Base-by-base conservation (phyloP, 2,113 vertebrate genomes). In the Mugil cephalus region DNA sequence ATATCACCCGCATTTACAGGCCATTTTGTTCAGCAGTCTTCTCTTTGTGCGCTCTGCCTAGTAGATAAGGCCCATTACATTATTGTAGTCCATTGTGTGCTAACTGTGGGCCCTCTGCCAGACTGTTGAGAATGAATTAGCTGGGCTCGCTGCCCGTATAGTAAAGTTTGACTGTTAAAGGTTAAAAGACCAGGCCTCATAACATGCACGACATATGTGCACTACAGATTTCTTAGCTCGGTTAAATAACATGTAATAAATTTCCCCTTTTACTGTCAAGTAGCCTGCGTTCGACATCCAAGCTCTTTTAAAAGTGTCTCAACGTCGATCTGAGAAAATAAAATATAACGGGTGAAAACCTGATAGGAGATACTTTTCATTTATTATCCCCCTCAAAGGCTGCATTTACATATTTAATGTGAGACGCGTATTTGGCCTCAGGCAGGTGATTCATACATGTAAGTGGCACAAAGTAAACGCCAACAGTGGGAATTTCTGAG, bases 1-100 rank as follows among this genome's bases (percentile, higher is more conserved):
- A 91, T 89, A 91, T 80, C 68, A 68, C 67, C 85, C 18, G 56
- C 88, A 89, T 91, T 93, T 87, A 88, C 83, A 85, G 83, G 79
- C 84, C 85, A 78, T 91, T 93, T 83, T 84, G 82, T 82, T 86
- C 81, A 81, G 84, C 84, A 78, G 81, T 66, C 73, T 61, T 53
- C 58, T 53, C 66, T 77, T 74, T 84, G 86, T 80, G 86, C 85
- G 11, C 84, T 84, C 82, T 74, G 80, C 78, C 74, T 74, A 18
- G 58, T 77, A 90, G 90, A 90, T 92, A 90, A 91, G 81, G 82
- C 77, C 88, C 88, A 89, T 92, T 92, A 92, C 89, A 90, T 87
- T 87, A 91, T 84, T 91, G 85, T 89, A 75, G 81, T 84, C 83
- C 74, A 83, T 88, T 88, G 86, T 84, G 82, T 76, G 77, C 83